Percentiles rank a stretch among this genome's conserved stretches.
Conservation (phyloP, 2,888 invertebrate species). For the Melinaea menophilus region DNA sequence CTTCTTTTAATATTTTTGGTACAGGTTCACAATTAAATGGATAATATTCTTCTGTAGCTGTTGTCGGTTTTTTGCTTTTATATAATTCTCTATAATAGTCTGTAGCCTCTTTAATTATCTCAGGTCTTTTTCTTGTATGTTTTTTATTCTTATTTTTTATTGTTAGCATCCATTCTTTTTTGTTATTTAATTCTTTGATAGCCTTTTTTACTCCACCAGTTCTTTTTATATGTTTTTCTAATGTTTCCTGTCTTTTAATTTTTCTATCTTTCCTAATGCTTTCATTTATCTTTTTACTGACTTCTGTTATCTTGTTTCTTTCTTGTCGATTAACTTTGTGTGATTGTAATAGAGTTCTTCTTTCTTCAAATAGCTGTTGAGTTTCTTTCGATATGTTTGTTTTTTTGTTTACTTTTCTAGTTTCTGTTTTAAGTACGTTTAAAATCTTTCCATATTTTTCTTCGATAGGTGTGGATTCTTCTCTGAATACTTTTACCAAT, state of each 20-base stretch:
- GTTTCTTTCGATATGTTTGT: constrained; percentile 13
- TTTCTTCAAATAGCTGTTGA: constrained; percentile 16
- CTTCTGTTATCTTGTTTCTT: constrained; percentile 26
- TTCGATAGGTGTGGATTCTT: background rate
- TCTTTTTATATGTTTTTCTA: constrained; percentile 27
- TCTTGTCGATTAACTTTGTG: constrained; percentile 24
- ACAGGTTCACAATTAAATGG: constrained; percentile 7
- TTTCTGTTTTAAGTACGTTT: constrained; percentile 15
- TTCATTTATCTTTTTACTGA: constrained; percentile 33
- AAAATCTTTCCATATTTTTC: constrained; percentile 26
- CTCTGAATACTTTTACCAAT: no score
- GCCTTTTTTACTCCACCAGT: constrained; percentile 32
- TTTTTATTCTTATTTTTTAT: background rate
- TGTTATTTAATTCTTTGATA: constrained; percentile 10
- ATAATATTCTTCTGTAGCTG: background rate
- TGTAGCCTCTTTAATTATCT: constrained; percentile 5
- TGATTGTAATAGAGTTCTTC: constrained; percentile 25
- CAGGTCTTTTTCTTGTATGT: constrained; percentile 17
- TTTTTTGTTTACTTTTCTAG: constrained; percentile 11
- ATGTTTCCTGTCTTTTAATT: constrained; percentile 24
- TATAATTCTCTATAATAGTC: constrained; percentile 11
- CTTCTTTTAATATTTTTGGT: constrained; percentile 9
- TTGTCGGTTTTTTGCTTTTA: constrained; percentile 10
- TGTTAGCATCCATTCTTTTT: constrained; percentile 19
- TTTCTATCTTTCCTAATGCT: constrained; percentile 29